Conservation (phyloP, 2,797 vertebrate genomes). For the Salmo trutta region DNA sequence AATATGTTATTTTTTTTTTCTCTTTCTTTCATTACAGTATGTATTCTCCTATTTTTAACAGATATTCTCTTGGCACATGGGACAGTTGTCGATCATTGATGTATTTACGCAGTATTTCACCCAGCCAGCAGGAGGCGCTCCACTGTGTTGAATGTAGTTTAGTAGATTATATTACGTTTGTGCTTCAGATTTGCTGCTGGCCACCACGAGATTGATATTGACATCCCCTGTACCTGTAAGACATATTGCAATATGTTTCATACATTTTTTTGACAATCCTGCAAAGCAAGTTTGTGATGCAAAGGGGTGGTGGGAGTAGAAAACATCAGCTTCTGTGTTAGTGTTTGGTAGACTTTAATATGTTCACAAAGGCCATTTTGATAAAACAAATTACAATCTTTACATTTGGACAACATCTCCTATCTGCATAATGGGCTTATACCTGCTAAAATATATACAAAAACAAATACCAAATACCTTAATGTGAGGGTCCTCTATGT, state of each 20-base stretch:
- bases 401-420: neutral
- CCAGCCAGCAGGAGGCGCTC: slow-evolving; percentile 26
- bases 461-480: neutral
- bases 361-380: neutral
- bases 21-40: neutral
- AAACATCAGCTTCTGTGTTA: neutral
- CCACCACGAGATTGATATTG: slow-evolving; percentile 41
- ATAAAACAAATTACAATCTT: neutral
- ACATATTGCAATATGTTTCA: neutral
- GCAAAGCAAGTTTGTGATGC: neutral
- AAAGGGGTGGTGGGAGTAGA: neutral
- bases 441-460: neutral
- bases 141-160: slow-evolving; percentile 48
- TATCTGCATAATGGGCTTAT: neutral
- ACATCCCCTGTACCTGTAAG: slow-evolving; percentile 20
- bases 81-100: slow-evolving; percentile 12
- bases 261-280: neutral
- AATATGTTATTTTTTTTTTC: neutral
- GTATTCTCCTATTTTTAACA: neutral
- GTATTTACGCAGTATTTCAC: slow-evolving; percentile 20
- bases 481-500: neutral
- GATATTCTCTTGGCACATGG: slow-evolving; percentile 4
- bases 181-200: slow-evolving; percentile 40
- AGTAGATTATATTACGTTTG: slow-evolving; percentile 17
- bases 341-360: neutral